These are phyloP conservation scores for Microplitis manilae DNA, from an alignment of 2,888 invertebrate species.

Conservation along the genomic window DNA sequence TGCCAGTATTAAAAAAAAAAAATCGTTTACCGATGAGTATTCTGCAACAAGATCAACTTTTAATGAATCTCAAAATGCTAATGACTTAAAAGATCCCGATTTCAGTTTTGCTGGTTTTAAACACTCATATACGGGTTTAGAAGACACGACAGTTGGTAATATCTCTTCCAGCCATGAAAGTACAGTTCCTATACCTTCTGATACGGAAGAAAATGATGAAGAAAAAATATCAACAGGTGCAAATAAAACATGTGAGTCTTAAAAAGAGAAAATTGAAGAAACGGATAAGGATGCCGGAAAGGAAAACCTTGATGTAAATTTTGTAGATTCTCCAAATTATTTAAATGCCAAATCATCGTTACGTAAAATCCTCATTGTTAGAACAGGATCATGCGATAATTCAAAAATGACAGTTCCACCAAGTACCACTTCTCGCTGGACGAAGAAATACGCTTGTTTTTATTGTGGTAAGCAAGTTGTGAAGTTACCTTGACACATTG, in stretches of 20 bases:
- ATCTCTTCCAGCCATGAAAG: background rate
- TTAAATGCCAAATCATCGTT: background rate
- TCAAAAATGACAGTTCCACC: background rate
- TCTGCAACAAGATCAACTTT: too few species aligned
- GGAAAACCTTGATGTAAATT: background rate
- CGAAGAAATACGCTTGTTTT: too few species aligned
- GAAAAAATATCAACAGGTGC: background rate
- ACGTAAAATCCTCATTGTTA: background rate
- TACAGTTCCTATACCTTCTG: background rate
- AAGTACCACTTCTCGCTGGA: background rate
- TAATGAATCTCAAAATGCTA: too few species aligned
- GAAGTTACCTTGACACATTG: background rate
- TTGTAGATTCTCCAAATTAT: background rate
- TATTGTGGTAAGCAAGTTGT: too few species aligned
- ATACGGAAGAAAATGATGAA: background rate
- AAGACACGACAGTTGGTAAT: too few species aligned
- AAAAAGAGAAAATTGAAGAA: background rate
- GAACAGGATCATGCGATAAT: constrained; percentile 5
- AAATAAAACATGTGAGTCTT: background rate
- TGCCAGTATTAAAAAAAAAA: too few species aligned
- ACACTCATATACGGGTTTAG: too few species aligned
- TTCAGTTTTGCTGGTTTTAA: too few species aligned
- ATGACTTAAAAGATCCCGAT: too few species aligned
- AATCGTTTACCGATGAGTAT: too few species aligned
- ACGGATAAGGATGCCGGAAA: background rate